Conservation (phyloP, 1,140 invertebrate species). For the Cotesia typhae region DNA sequence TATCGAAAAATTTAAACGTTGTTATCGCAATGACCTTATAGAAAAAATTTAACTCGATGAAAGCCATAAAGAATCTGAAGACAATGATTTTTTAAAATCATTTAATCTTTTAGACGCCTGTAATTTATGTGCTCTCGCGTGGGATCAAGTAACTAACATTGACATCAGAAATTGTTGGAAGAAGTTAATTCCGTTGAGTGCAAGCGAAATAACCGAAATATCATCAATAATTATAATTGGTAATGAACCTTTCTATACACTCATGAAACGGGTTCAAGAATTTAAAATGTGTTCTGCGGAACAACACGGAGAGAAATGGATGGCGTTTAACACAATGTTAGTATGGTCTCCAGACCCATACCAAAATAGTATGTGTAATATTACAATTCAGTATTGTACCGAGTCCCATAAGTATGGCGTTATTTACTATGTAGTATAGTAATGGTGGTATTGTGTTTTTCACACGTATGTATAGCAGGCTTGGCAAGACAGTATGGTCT, state of each 20-base stretch:
- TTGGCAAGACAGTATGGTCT: no score
- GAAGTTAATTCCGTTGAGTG: not conserved
- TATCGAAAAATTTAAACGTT: constrained; percentile 2
- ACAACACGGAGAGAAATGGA: no score
- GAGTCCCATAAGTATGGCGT: no score
- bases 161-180: constrained; percentile 17
- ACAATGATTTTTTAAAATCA: constrained; percentile 5
- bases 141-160: not conserved
- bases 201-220: not conserved
- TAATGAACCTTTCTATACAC: constrained; percentile 7
- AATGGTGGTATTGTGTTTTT: no score
- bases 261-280: constrained; percentile 10
- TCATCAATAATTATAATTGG: not conserved
- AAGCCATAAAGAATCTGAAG: not conserved
- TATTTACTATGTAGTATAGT: no score
- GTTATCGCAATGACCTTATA: not conserved
- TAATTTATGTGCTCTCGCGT: not conserved
- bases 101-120: constrained; percentile 2
- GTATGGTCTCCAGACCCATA: no score
- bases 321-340: no score
- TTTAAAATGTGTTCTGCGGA: constrained; percentile 10
- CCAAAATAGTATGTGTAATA: no score
- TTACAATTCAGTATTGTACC: no score
- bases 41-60: not conserved
- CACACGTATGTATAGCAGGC: no score